Evolutionary conservation across 2,888 invertebrate genomes (phyloP).

Genomic region (Abrostola tripartita): DNA sequence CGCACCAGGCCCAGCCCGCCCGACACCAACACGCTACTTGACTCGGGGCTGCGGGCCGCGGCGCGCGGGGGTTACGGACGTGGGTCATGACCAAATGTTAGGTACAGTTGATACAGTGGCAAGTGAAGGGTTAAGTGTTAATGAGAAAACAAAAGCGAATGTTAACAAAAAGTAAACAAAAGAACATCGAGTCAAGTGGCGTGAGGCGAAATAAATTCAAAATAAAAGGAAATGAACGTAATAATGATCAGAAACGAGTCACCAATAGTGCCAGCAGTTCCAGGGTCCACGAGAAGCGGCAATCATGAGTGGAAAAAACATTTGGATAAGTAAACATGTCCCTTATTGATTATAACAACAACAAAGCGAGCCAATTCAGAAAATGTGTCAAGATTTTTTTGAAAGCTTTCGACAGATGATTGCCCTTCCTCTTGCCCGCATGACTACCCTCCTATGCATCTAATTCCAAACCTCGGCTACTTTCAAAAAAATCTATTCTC

Average conservation of each 20-base stretch:
- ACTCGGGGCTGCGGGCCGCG: constrained; percentile 80
- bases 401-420: constrained; percentile 88
- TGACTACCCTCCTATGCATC: constrained; percentile 76
- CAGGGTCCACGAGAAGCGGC: constrained; percentile 87
- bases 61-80: background rate
- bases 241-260: constrained; percentile 60
- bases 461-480: constrained; percentile 88
- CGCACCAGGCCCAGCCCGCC: constrained; percentile 83
- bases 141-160: constrained; percentile 9
- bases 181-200: constrained; percentile 76
- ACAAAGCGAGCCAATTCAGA: constrained; percentile 88
- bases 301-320: constrained; percentile 88
- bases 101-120: background rate
- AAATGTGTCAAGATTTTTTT: constrained; percentile 91
- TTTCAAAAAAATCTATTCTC: constrained; percentile 90
- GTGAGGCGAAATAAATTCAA: constrained; percentile 65
- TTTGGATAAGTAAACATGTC: constrained; percentile 80
- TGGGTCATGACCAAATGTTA: background rate
- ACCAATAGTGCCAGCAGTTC: constrained; percentile 86
- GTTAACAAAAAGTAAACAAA: constrained; percentile 8
- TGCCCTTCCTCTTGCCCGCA: constrained; percentile 77
- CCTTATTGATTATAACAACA: constrained; percentile 65
- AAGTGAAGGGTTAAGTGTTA: constrained; percentile 6
- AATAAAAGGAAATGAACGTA: constrained; percentile 61
- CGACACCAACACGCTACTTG: constrained; percentile 88